Percentiles rank a stretch among this genome's conserved stretches.
Evolutionary conservation across 2,888 invertebrate species (phyloP).

Genomic region (Leptarthrus brevirostris): DNA sequence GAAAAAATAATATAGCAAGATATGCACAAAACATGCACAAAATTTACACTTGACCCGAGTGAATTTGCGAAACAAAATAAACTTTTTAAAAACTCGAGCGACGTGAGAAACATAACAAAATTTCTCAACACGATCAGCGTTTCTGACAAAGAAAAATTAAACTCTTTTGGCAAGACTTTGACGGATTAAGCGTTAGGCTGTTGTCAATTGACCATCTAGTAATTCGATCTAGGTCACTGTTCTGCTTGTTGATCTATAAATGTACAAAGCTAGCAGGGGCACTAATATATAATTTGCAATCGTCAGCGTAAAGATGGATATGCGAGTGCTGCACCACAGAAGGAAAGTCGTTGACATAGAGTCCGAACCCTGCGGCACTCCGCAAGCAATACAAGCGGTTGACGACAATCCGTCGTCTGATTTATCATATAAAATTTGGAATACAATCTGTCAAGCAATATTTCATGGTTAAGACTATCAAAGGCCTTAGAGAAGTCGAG

Average conservation of each 20-base stretch:
- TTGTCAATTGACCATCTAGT: neutral
- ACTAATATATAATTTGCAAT: slow-evolving; percentile 7
- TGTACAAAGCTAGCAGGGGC: neutral
- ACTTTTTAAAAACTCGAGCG: too few relatives aligned
- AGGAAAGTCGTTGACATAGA: neutral
- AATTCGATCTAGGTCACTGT: neutral
- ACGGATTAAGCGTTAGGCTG: neutral
- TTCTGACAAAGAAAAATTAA: too few relatives aligned
- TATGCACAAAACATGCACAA: too few relatives aligned
- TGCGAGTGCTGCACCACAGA: neutral
- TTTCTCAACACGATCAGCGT: too few relatives aligned
- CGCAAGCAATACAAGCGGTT: neutral
- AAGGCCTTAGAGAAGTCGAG: neutral
- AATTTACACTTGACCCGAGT: too few relatives aligned
- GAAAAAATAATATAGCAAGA: neutral
- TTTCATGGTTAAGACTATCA: neutral
- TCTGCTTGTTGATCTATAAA: neutral
- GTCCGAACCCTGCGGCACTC: neutral
- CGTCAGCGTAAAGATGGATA: neutral
- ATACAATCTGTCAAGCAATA: neutral
- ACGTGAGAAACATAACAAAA: too few relatives aligned
- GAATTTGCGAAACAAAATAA: too few relatives aligned
- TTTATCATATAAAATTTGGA: neutral
- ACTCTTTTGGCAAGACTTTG: too few relatives aligned
- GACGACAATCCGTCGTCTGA: neutral